phyloP scores from a whole-genome alignment of 2,113 vertebrate species.

The Trogon melanurus region DNA sequence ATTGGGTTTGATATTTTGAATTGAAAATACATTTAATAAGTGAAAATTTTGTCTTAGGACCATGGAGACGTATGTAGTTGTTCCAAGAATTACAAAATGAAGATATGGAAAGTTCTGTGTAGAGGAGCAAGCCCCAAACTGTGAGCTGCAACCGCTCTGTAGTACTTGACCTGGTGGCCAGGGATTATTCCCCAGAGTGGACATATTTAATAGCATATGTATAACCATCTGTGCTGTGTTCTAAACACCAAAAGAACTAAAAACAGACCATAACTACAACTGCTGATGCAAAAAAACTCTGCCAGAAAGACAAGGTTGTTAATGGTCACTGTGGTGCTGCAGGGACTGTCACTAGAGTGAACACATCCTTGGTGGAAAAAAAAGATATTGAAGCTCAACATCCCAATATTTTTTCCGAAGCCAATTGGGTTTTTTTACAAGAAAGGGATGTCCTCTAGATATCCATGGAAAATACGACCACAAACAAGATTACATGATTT shows the following conservation, averaged over 20 bases:
- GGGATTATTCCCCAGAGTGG: background rate
- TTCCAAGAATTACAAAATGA: background rate
- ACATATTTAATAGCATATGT: background rate
- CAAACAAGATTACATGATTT: background rate
- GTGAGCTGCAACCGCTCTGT: background rate
- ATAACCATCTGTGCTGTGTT: background rate
- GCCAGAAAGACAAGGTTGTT: background rate
- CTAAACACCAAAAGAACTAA: background rate
- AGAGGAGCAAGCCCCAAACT: accelerated
- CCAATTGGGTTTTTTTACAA: background rate
- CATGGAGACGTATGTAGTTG: background rate
- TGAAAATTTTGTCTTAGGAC: background rate
- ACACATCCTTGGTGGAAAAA: background rate
- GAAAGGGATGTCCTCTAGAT: background rate
- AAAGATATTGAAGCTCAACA: background rate
- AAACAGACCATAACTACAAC: background rate
- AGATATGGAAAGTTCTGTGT: background rate
- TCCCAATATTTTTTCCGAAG: background rate
- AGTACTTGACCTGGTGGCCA: background rate
- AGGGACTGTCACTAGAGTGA: background rate
- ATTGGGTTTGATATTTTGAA: background rate
- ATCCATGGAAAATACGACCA: background rate
- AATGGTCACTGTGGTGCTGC: background rate
- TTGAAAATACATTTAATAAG: background rate
- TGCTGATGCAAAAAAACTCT: background rate